Evolutionary conservation across 2,888 invertebrate species (phyloP), one percentile per base, ranked within the genome.

Genomic region (Priocnemis perturbator): DNA sequence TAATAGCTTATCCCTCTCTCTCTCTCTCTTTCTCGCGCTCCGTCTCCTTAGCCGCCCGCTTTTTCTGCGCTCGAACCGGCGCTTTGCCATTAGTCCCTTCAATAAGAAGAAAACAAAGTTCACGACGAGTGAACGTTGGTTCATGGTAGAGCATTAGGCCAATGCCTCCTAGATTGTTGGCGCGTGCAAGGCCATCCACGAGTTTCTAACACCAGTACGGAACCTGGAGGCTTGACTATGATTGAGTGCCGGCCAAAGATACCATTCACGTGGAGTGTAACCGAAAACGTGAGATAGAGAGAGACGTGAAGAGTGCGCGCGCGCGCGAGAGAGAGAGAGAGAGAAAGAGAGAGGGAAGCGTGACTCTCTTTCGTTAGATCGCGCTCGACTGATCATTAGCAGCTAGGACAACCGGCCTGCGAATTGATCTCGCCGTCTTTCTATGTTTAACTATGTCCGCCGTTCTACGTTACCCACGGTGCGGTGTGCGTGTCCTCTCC

Each of bases 181-280:
- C 79, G 75, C 82, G 79, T 85, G 86, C 82, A 86, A 84, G 82
- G 85, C 73, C 81, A 81, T 72, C 50, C 58, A 48, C 52, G 64
- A 64, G 21, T 17, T 19, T 17, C 50, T 17, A 17, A 50, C 50
- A 19, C 50, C 50, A 37, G 37, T 37, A 37, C 37, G 37, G 14
- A 37, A 37, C 37, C 37, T 37, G 37, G 37, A 37, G 37, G 37
- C 37, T 68, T 66, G 52, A 61, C 62, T 56, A 66, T 72, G 74
- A 77, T 71, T 60, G 64, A 71, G 53, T 65, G 63, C 61, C 57
- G 65, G 45, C 62, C 59, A 52, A 30, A 61, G 67, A 37, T 66
- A 50, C 52, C 66, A 64, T 70, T 69, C 71, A 72, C 47, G 62
- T 60, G 56, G 50, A 57, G 20, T 7, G 37, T 37, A 37, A 37